phyloP scores from a whole-genome alignment of 2,113 vertebrate species.

The Semnornis frantzii region DNA sequence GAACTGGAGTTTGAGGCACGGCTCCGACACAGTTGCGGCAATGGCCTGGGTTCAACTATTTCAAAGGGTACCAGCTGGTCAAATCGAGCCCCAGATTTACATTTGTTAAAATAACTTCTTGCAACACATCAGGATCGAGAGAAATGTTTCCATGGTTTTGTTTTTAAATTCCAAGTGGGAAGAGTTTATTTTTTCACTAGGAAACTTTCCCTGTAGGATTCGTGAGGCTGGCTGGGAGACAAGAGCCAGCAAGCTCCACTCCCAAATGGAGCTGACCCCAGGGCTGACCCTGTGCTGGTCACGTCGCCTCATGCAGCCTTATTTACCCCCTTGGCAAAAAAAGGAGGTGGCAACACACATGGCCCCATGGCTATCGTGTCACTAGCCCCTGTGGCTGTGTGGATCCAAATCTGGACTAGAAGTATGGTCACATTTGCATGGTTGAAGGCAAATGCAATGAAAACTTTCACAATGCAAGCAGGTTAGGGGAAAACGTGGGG shows the following conservation, averaged over 20 bases:
- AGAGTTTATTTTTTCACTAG: slow-evolving; percentile 64
- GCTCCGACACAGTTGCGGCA: neutral
- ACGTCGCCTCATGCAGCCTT: neutral
- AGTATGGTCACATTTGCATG: neutral
- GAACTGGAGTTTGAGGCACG: accelerated
- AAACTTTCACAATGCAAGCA: neutral
- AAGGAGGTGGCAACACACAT: neutral
- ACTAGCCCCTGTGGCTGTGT: no score
- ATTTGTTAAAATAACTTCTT: slow-evolving; percentile 67
- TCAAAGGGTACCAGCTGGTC: slow-evolving; percentile 4
- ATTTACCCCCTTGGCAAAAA: neutral
- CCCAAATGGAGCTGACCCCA: neutral
- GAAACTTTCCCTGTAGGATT: slow-evolving; percentile 51
- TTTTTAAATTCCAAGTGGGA: slow-evolving; percentile 60
- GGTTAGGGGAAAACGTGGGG: neutral
- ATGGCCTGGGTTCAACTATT: slow-evolving; percentile 57
- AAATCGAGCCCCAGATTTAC: slow-evolving; percentile 46
- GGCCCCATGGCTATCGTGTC: no score
- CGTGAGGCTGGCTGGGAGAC: neutral
- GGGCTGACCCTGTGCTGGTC: neutral
- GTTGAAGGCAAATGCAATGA: neutral
- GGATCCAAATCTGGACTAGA: accelerated
- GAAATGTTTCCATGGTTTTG: slow-evolving; percentile 59
- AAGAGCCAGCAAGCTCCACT: neutral
- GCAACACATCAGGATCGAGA: slow-evolving; percentile 42